Conservation (phyloP, 2,888 invertebrate genomes). For the Furcula furcula region DNA sequence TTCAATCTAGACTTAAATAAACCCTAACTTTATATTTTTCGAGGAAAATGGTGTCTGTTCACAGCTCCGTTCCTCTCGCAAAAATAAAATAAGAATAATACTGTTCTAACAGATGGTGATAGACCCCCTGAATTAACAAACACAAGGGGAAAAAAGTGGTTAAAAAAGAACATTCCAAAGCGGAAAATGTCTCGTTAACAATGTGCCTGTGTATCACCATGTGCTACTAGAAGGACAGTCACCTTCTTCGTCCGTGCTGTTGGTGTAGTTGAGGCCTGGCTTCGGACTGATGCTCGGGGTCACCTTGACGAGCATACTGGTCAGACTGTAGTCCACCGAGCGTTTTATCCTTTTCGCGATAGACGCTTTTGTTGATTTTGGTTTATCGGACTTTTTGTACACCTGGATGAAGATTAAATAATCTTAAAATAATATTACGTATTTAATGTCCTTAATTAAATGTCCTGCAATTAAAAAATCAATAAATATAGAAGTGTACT, state of each 20-base stretch:
- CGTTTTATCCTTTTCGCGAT: constrained; percentile 40
- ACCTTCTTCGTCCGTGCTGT: constrained; percentile 54
- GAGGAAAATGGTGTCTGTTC: too few species aligned
- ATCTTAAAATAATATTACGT: too few species aligned
- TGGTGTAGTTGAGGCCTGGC: constrained; percentile 45
- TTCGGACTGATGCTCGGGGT: constrained; percentile 47
- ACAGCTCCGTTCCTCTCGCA: too few species aligned
- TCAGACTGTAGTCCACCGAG: constrained; percentile 50
- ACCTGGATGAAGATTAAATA: constrained; percentile 66
- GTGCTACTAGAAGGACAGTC: constrained; percentile 5
- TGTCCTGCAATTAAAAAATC: too few species aligned
- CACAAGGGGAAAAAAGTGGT: too few species aligned
- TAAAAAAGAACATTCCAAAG: neutral
- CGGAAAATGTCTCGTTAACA: neutral
- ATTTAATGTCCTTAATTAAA: too few species aligned
- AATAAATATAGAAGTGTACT: too few species aligned
- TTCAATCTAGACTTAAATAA: too few species aligned
- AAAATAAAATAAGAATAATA: too few species aligned
- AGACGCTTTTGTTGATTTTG: constrained; percentile 23
- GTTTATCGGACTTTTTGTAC: constrained; percentile 48
- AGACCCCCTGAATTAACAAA: too few species aligned
- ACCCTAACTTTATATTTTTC: too few species aligned
- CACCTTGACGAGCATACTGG: constrained; percentile 65
- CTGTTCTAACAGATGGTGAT: too few species aligned
- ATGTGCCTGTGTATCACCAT: neutral